Conservation (phyloP, 92 coral and sea anemone genomes). For the Scolanthus callimorphus region DNA sequence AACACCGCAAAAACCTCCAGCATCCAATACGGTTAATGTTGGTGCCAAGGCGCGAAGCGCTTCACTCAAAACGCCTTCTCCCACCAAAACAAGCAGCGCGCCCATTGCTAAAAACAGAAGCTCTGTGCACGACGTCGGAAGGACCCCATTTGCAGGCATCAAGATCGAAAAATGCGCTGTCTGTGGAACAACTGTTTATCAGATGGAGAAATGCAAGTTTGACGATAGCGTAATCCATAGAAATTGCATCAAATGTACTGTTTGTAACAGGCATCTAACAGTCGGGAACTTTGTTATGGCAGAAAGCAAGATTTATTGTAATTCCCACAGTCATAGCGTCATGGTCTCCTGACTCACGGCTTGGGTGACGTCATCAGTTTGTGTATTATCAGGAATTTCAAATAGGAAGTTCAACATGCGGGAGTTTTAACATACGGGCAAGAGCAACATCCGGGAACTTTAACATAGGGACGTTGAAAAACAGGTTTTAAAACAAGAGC, state of each 20-base stretch:
- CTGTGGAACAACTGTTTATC: slow-evolving; percentile 87
- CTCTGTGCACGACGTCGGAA: slow-evolving; percentile 3
- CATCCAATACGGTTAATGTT: background rate
- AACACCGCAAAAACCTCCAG: too few species aligned
- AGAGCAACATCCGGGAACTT: too few species aligned
- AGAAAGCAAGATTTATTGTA: slow-evolving; percentile 93
- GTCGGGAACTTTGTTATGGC: slow-evolving; percentile 97
- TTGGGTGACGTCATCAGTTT: too few species aligned
- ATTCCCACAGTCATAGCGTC: slow-evolving; percentile 71
- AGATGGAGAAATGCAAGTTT: slow-evolving; percentile 93
- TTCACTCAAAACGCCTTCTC: too few species aligned
- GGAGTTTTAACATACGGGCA: too few species aligned
- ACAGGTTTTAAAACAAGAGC: too few species aligned
- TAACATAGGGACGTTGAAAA: too few species aligned
- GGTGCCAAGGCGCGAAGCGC: slow-evolving; percentile 3
- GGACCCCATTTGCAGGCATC: slow-evolving; percentile 12
- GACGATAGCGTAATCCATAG: slow-evolving; percentile 83
- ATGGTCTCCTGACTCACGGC: slow-evolving; percentile 28
- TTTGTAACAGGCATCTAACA: slow-evolving; percentile 87
- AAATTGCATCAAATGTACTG: slow-evolving; percentile 84
- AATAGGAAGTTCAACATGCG: too few species aligned
- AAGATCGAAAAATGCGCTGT: slow-evolving; percentile 79
- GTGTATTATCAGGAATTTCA: too few species aligned
- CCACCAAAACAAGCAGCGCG: too few species aligned
- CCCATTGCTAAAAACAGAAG: too few species aligned